A percentile compares a stretch with the other conserved stretches of the same genome.
Evolutionary conservation across 35 echinoderm and acorn worm genomes (phyloP).

Genomic region (Hemicentrotus pulcherrimus): DNA sequence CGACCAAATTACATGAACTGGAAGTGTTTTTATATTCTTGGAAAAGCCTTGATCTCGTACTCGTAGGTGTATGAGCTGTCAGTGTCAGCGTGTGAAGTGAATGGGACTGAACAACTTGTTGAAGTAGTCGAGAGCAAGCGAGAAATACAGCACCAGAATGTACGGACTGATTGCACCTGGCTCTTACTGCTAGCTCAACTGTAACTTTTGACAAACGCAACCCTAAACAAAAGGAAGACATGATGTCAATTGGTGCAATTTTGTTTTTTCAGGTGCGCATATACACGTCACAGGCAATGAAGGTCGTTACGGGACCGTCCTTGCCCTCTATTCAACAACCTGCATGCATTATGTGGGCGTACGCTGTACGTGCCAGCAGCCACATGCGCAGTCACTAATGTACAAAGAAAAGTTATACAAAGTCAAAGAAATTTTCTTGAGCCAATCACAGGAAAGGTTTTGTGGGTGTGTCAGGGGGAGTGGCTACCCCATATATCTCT

Average conservation of each 20-base stretch:
- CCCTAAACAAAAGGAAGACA: background rate
- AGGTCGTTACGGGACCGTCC: too few species aligned
- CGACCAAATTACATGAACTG: background rate
- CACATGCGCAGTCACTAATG: too few species aligned
- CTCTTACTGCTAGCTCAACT: background rate
- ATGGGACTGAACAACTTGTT: background rate
- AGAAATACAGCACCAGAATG: background rate
- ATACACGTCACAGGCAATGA: too few species aligned
- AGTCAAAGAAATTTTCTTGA: too few species aligned
- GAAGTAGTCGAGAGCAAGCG: background rate
- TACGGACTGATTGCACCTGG: background rate
- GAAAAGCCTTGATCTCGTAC: background rate
- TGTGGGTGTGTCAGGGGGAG: too few species aligned
- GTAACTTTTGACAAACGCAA: background rate
- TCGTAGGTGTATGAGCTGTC: background rate
- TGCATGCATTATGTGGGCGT: too few species aligned
- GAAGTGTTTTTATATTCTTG: background rate
- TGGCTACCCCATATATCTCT: too few species aligned
- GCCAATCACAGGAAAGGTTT: too few species aligned
- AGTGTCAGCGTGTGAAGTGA: background rate
- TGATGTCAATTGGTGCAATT: background rate
- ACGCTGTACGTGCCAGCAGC: too few species aligned
- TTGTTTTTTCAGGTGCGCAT: too few species aligned
- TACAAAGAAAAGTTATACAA: too few species aligned
- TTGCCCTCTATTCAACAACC: too few species aligned